Base-by-base conservation (phyloP, 2,797 vertebrate species). In the Antrozous pallidus region DNA sequence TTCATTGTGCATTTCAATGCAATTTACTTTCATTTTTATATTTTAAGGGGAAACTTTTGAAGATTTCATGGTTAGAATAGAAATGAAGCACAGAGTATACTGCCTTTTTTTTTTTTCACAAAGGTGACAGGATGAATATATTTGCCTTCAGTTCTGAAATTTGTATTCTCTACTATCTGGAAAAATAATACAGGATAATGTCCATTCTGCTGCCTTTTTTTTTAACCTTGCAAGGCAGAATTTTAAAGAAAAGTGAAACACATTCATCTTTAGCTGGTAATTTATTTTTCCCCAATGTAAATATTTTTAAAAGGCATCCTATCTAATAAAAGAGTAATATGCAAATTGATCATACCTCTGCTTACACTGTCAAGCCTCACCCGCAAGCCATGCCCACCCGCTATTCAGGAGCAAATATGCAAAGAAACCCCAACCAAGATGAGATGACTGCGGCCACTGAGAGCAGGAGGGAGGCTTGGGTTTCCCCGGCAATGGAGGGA, bases 201-300 rank as follows among this genome's bases (percentile, higher is more conserved):
- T 38, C 8, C 31, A 67, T 82, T 94, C 18, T 63, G 3, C 38
- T 96, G 63, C 0, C 0, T 42, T 88, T 96, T 88, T 94, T 88
- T 86, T 97, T 97, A 93, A 70, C 38, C 45, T 97, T 95, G 38
- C 84, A 96, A 95, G 95, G 94, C 92, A 95, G 87, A 97, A 97
- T 96, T 96, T 94, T 81, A 94, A 94, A 91, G 33, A 93, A 95
- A 95, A 92, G 94, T 0, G 45, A 96, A 97, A 96, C 80, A 38
- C 51, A 96, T 96, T 97, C 93, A 97, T 97, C 96, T 89, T 98
- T 96, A 94, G 81, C 87, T 91, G 90, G 84, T 92, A 94, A 97
- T 96, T 94, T 96, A 84, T 97, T 96, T 95, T 78, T 94, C 28
- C 11, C 13, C 36, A 38, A 40, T 81, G 79, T 94, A 90, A 88